Percentiles rank a stretch among this genome's conserved stretches.
Evolutionary conservation across 1,140 invertebrate genomes (phyloP).

Genomic region (Penaeus vannamei): DNA sequence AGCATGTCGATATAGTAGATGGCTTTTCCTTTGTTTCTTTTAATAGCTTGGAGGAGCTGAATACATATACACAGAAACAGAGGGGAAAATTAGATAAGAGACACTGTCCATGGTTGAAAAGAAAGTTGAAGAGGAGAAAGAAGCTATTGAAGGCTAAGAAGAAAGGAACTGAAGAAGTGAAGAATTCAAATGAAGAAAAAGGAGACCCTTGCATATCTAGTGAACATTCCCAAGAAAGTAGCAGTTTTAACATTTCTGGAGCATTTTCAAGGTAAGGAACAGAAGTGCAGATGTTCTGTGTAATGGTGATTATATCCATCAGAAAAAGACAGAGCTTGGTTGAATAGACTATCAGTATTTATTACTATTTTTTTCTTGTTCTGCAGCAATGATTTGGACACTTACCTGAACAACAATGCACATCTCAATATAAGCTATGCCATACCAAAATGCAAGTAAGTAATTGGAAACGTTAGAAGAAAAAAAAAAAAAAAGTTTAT

Average conservation of each 20-base stretch:
- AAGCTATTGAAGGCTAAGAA: slow-evolving; percentile 41
- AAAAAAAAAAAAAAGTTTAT: too few relatives aligned
- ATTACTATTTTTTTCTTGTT: neutral
- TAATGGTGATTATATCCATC: too few relatives aligned
- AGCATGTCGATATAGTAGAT: slow-evolving; percentile 59
- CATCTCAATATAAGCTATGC: slow-evolving; percentile 62
- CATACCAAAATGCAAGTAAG: slow-evolving; percentile 65
- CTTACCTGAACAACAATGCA: slow-evolving; percentile 56
- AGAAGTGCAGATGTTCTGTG: too few relatives aligned
- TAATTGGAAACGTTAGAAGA: neutral
- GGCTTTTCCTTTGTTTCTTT: slow-evolving; percentile 64
- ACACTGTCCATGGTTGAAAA: slow-evolving; percentile 44
- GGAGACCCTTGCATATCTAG: neutral
- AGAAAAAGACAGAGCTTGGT: neutral
- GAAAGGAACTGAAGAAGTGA: neutral
- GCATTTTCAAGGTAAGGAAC: slow-evolving; percentile 61
- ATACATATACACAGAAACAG: slow-evolving; percentile 20
- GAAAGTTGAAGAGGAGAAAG: slow-evolving; percentile 31
- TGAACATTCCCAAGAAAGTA: neutral
- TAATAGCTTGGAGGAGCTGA: slow-evolving; percentile 42
- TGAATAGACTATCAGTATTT: neutral
- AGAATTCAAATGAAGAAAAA: neutral
- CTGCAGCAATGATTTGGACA: slow-evolving; percentile 63
- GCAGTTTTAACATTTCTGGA: slow-evolving; percentile 9
- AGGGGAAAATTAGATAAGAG: neutral